Percentiles rank a stretch among this genome's conserved stretches.
These are phyloP conservation scores for Acanthornis magna DNA, from an alignment of 2,797 vertebrate species.

Conservation along the genomic window DNA sequence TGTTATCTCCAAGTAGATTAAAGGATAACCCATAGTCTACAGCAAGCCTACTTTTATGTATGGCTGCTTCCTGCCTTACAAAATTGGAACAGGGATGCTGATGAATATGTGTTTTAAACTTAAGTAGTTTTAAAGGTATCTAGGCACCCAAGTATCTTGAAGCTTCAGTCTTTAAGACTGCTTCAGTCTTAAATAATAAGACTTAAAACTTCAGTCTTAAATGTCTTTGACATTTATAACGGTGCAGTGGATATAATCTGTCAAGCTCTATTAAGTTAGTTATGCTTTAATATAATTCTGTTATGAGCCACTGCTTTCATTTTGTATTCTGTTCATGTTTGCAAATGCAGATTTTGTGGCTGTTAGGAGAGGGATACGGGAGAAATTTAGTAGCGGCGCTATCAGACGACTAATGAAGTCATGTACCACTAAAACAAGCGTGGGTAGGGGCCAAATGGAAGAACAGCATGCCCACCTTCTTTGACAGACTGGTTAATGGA, in stretches of 20 bases:
- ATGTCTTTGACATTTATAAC: neutral
- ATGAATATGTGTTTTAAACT: neutral
- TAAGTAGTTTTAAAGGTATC: neutral
- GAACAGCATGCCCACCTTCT: neutral
- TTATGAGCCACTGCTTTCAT: neutral
- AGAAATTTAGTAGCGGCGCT: neutral
- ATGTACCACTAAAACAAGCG: neutral
- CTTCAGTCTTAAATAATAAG: too few relatives aligned
- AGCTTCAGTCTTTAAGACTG: neutral
- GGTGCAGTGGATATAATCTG: neutral
- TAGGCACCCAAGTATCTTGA: neutral
- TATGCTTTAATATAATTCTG: neutral
- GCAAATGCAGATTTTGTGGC: neutral
- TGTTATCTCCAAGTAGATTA: neutral
- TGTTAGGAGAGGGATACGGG: fast-evolving
- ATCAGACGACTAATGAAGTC: neutral
- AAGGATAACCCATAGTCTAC: neutral
- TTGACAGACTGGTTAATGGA: neutral
- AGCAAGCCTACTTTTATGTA: neutral
- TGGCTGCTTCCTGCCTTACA: neutral
- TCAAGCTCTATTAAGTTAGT: neutral
- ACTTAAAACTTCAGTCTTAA: too few relatives aligned
- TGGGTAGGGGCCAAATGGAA: neutral
- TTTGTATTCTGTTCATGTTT: neutral
- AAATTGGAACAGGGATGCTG: neutral